These are phyloP conservation scores for Channa argus DNA, from an alignment of 2,113 vertebrate species.

Conservation along the genomic window DNA sequence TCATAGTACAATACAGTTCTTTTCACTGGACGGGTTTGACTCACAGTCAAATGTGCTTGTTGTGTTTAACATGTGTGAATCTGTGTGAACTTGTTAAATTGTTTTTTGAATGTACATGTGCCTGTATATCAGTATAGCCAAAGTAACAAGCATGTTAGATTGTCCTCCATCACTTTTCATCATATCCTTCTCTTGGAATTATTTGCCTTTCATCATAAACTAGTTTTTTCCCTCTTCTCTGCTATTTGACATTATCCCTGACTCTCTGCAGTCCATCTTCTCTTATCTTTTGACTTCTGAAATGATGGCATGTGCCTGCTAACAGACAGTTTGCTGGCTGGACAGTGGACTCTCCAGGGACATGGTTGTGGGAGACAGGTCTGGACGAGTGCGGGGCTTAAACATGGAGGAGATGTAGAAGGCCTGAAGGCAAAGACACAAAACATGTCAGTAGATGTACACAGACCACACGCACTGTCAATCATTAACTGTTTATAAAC, in stretches of 20 bases:
- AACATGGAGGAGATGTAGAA: slow-evolving; percentile 88
- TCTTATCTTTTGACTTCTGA: slow-evolving; percentile 26
- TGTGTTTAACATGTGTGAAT: slow-evolving; percentile 53
- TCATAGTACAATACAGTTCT: slow-evolving; percentile 62
- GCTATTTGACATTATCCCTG: slow-evolving; percentile 38
- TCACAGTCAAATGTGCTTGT: slow-evolving; percentile 73
- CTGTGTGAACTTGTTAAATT: slow-evolving; percentile 51
- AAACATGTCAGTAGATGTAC: slow-evolving; percentile 49
- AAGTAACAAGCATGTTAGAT: slow-evolving; percentile 58
- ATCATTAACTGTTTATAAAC: slow-evolving; percentile 53
- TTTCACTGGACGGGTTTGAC: slow-evolving; percentile 72
- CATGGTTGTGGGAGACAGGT: slow-evolving; percentile 63
- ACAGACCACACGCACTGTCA: slow-evolving; percentile 57
- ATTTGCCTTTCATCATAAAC: slow-evolving; percentile 53
- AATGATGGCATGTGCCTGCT: slow-evolving; percentile 54
- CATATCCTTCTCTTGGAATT: slow-evolving; percentile 42
- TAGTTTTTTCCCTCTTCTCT: not conserved
- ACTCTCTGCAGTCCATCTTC: slow-evolving; percentile 37
- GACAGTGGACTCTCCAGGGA: slow-evolving; percentile 84
- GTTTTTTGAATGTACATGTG: slow-evolving; percentile 37
- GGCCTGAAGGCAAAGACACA: slow-evolving; percentile 74
- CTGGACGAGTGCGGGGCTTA: slow-evolving; percentile 68
- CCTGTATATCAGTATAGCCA: slow-evolving; percentile 41
- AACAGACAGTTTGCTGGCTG: slow-evolving; percentile 87
- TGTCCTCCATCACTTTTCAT: slow-evolving; percentile 40